Evolutionary conservation across 2,888 invertebrate species (phyloP), one percentile per base, ranked within the genome.

Genomic region (Ectemnius continuus): DNA sequence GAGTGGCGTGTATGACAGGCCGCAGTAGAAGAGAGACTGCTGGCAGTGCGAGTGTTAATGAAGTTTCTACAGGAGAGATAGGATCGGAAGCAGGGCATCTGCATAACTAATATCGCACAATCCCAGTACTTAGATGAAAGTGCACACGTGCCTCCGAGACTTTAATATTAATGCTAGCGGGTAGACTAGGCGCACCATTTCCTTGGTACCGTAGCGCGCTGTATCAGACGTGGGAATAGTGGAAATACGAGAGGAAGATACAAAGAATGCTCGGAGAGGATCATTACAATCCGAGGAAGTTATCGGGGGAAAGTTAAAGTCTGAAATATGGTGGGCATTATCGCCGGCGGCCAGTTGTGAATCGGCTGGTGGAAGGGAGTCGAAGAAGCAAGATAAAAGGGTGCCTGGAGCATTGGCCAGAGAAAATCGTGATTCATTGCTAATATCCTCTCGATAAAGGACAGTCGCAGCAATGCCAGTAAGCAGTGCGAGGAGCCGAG

Each of bases 141-240:
- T 46, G 69, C 58, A 80, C 73, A 67, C 75, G 81, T 78, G 70
- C 70, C 36, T 4, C 62, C 8, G 48, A 46, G 14, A 18, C 63
- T 64, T 62, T 62, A 75, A 75, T 68, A 68, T 36, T 36, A 36
- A 36, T 11, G 11, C 1, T 36, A 36, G 36, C 36, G 2, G 6
- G 8, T 36, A 8, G 11, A 36, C 5, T 11, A 36, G 11, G 1
- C 36, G 8, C 36, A 36, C 36, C 36, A 11, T 11, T 23, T 2
- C 2, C 0, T 36, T 36, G 8, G 8, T 36, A 4, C 36, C 6
- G 6, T 6, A 36, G 3, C 5, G 3, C 5, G 36, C 2, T 36
- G 36, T 36, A 28, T 6, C 8, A 16, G n/a, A 5, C 60, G 28
- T 5, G 2, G 2, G 36, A 28, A 8, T 18, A 58, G 5, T 11